Evolutionary conservation across 2,888 invertebrate genomes (phyloP), one percentile per base, ranked within the genome.

Genomic region (Heliothis peltigera): DNA sequence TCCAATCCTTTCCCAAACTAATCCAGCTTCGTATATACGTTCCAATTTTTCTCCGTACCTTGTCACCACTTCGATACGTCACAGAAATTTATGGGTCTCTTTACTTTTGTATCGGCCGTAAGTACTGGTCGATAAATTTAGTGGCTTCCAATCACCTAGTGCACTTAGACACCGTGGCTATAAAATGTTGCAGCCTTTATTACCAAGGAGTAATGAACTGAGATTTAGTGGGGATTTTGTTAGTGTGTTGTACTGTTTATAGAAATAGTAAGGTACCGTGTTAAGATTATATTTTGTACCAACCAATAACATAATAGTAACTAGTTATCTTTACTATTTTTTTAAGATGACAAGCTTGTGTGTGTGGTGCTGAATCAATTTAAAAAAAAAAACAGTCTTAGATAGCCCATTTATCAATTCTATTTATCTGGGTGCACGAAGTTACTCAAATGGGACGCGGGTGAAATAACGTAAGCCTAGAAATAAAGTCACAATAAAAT

Each of bases 91-190:
- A 89, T 88, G 77, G 82, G 77, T 79, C 81, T 81, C 81, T 75
- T 79, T 81, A 80, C 80, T 81, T 82, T 74, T 81, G 82, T 77
- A 77, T 68, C 60, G 76, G 18, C 28, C 48, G 65, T 66, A 82
- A 86, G 85, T 82, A 86, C 69, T 78, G 35, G 25, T 75, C 85
- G 82, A 86, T 85, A 86, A 70, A 89, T 88, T 86, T 83, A 85
- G 81, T 81, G 78, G 69, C 70, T 64, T 15, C 73, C 73, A 71
- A 81, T 80, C 71, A 74, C 80, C 82, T 60, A 77, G 57, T 83
- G 85, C 84, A 84, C 85, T 85, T 80, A 81, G 58, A 59, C 63
- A 64, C 43, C 46, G 25, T 43, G 46, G 7, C 56, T 43, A 64
- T 72, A 75, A 70, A 61, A 56, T 53, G 65, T 22, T 74, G 74